Evolutionary conservation across 1,140 invertebrate genomes (phyloP).

Genomic region (Scaptomyza pallida): DNA sequence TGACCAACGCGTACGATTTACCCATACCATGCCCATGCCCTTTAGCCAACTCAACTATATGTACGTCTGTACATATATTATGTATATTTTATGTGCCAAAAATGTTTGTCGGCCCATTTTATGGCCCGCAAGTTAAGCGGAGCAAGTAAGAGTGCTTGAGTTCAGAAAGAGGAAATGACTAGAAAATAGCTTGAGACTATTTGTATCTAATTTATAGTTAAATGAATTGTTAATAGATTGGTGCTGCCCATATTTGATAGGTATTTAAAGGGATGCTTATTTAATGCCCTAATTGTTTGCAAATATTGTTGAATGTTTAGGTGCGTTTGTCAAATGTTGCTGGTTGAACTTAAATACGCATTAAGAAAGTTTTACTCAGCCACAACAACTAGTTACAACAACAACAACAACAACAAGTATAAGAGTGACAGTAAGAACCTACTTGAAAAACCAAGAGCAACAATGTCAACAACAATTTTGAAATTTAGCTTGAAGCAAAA

Average conservation of each 20-base stretch:
- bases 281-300: neutral
- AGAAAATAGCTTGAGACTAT: slow-evolving; percentile 5
- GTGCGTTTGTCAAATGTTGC: slow-evolving; percentile 12
- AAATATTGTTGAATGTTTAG: neutral
- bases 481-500: slow-evolving; percentile 68
- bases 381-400: slow-evolving; percentile 5
- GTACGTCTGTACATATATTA: slow-evolving; percentile 61
- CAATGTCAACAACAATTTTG: slow-evolving; percentile 73
- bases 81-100: slow-evolving; percentile 71
- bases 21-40: neutral
- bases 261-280: neutral
- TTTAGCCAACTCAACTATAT: slow-evolving; percentile 55
- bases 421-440: slow-evolving; percentile 7
- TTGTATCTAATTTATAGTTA: slow-evolving; percentile 10
- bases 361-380: slow-evolving; percentile 33
- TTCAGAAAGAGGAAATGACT: neutral
- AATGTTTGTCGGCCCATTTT: slow-evolving; percentile 31
- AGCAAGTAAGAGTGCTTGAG: neutral
- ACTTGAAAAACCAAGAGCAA: slow-evolving; percentile 24
- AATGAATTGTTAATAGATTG: neutral
- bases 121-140: slow-evolving; percentile 6
- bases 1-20: slow-evolving; percentile 40
- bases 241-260: neutral
- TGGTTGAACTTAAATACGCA: slow-evolving; percentile 45
- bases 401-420: slow-evolving; percentile 24